phyloP scores from a whole-genome alignment of 2,113 vertebrate species.

The Cottus gobio region DNA sequence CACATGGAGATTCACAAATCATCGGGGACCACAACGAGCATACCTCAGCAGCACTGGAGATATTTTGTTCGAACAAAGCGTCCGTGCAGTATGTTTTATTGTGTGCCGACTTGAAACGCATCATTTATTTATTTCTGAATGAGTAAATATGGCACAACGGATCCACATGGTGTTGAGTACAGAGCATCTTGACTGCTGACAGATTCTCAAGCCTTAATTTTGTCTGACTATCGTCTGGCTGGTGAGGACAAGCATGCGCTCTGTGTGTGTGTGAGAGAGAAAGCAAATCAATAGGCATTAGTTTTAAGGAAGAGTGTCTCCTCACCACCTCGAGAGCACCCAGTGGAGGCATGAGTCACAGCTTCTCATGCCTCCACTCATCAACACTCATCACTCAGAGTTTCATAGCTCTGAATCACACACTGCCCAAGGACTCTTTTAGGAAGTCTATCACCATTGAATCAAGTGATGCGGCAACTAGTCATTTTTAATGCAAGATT shows the following conservation, averaged over 20 bases:
- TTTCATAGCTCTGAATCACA: slow-evolving; percentile 33
- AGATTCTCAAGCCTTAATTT: slow-evolving; percentile 28
- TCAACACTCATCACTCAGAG: slow-evolving; percentile 24
- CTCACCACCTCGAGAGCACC: slow-evolving; percentile 33
- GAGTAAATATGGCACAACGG: not conserved
- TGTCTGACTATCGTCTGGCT: slow-evolving; percentile 26
- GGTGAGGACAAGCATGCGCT: slow-evolving; percentile 1
- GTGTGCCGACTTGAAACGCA: not conserved
- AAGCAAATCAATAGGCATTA: slow-evolving; percentile 63
- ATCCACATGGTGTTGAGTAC: not conserved
- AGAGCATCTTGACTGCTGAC: slow-evolving; percentile 1
- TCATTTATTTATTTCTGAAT: not conserved
- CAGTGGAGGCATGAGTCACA: slow-evolving; percentile 53
- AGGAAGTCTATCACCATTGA: not conserved
- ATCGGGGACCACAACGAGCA: not conserved
- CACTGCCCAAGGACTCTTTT: not conserved
- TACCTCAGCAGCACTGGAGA: not conserved
- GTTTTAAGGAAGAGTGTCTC: slow-evolving; percentile 41
- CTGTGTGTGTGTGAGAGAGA: slow-evolving; percentile 11
- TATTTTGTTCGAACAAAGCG: not conserved
- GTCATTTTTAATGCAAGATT: not conserved
- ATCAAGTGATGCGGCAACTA: not conserved
- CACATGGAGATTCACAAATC: not conserved
- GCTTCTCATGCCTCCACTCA: slow-evolving; percentile 36
- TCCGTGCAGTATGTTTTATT: not conserved